phyloP scores from a whole-genome alignment of 2,888 invertebrate genomes.

The Hemicrepidius hirtus region DNA sequence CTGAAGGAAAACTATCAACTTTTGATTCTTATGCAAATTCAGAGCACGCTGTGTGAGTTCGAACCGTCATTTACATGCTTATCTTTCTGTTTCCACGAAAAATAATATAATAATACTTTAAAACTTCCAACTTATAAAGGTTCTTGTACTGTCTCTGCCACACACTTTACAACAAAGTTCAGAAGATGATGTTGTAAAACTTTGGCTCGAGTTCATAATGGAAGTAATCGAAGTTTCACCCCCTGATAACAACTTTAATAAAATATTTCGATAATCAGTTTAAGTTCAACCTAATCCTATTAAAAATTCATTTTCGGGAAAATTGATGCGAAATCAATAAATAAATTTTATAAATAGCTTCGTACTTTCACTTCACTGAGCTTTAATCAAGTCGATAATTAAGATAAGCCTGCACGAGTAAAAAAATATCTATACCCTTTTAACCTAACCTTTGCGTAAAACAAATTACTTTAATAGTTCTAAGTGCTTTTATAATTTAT shows the following conservation, averaged over 20 bases:
- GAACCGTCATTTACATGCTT: slow-evolving; percentile 36
- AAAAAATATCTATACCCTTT: slow-evolving; percentile 1
- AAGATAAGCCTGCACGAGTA: background rate
- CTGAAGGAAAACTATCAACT: slow-evolving; percentile 8
- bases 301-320: slow-evolving; percentile 33
- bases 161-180: slow-evolving; percentile 25
- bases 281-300: slow-evolving; percentile 33
- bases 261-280: slow-evolving; percentile 29
- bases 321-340: slow-evolving; percentile 42
- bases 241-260: slow-evolving; percentile 34
- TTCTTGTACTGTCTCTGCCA: slow-evolving; percentile 33
- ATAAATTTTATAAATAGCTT: slow-evolving; percentile 24
- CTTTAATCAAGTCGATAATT: slow-evolving; percentile 2
- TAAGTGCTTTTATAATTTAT: too few species aligned
- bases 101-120: slow-evolving; percentile 39
- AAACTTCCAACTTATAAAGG: slow-evolving; percentile 33
- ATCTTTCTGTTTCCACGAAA: slow-evolving; percentile 35
- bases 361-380: slow-evolving; percentile 2
- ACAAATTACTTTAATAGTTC: background rate
- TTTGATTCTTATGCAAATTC: slow-evolving; percentile 21
- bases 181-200: slow-evolving; percentile 21
- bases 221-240: slow-evolving; percentile 36
- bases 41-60: slow-evolving; percentile 21
- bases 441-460: background rate
- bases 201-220: slow-evolving; percentile 28